A percentile compares a stretch with the other conserved stretches of the same genome.
These are phyloP conservation scores for Coelinius sp. DNA, from an alignment of 2,888 invertebrate genomes.

Conservation along the genomic window DNA sequence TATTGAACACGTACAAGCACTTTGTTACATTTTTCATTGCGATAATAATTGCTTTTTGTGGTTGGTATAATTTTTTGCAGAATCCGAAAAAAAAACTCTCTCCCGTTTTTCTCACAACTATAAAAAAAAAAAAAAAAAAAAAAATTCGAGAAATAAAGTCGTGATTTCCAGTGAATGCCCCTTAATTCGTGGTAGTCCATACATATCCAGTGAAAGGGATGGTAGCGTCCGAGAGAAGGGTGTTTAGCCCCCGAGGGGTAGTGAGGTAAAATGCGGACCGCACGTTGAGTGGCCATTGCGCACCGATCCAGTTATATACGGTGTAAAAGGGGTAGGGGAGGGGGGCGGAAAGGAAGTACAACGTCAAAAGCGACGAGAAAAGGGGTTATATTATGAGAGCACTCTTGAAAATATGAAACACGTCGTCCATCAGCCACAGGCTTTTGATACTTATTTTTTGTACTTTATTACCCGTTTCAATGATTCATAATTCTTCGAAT, in stretches of 20 bases:
- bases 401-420: constrained; percentile 39
- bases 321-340: constrained; percentile 11
- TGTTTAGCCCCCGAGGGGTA: constrained; percentile 31
- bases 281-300: constrained; percentile 30
- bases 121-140: too few species aligned
- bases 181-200: constrained; percentile 54
- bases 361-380: constrained; percentile 13
- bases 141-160: constrained; percentile 19
- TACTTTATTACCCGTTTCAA: constrained; percentile 26
- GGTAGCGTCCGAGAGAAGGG: background rate
- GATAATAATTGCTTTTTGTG: constrained; percentile 15
- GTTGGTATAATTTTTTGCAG: constrained; percentile 11
- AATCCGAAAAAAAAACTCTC: background rate
- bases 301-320: constrained; percentile 16
- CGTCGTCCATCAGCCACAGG: constrained; percentile 25
- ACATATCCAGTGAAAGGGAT: background rate
- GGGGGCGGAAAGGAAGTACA: too few species aligned
- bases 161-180: constrained; percentile 58
- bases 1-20: constrained; percentile 17
- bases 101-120: too few species aligned
- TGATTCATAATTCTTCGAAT: background rate
- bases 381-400: constrained; percentile 25
- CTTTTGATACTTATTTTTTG: constrained; percentile 8
- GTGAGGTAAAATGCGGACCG: constrained; percentile 6
- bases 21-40: constrained; percentile 14